phyloP scores from a whole-genome alignment of 2,888 invertebrate genomes.

The Folsomia candida region DNA sequence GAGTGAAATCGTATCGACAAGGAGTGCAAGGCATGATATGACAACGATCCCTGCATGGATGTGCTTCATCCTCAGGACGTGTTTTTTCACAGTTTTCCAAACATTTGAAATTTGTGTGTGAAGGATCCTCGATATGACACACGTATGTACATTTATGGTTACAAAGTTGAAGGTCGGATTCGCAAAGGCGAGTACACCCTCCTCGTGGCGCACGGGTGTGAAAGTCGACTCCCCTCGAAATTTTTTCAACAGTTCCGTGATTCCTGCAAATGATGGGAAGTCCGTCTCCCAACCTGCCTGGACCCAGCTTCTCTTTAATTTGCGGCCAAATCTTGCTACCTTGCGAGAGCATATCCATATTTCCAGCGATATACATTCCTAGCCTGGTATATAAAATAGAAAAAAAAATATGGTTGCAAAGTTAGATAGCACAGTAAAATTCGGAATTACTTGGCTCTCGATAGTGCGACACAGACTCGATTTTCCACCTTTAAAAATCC shows the following conservation, averaged over 20 bases:
- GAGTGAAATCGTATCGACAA: background rate
- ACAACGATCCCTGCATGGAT: background rate
- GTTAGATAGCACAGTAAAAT: too few relatives aligned
- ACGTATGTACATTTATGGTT: slow-evolving; percentile 63
- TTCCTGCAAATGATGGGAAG: slow-evolving; percentile 47
- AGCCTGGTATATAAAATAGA: too few relatives aligned
- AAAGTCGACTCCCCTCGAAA: slow-evolving; percentile 33
- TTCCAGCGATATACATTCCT: slow-evolving; percentile 73
- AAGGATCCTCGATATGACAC: slow-evolving; percentile 63
- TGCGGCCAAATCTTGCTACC: slow-evolving; percentile 49
- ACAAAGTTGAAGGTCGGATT: slow-evolving; percentile 56
- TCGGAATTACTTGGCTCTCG: slow-evolving; percentile 63
- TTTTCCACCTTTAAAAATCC: slow-evolving; percentile 70
- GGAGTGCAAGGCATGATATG: background rate
- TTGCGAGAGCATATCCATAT: slow-evolving; percentile 54
- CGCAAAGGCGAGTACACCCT: slow-evolving; percentile 63
- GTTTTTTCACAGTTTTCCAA: slow-evolving; percentile 54
- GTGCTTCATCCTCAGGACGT: background rate
- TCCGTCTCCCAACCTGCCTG: slow-evolving; percentile 37
- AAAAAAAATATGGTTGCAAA: too few relatives aligned
- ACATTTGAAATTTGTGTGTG: slow-evolving; percentile 60
- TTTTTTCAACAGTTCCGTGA: slow-evolving; percentile 35
- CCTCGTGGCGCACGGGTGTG: slow-evolving; percentile 57
- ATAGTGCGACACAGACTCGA: slow-evolving; percentile 74
- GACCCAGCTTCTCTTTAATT: slow-evolving; percentile 43